Percentiles rank a stretch among this genome's conserved stretches.
Evolutionary conservation across 2,113 vertebrate species (phyloP).

Genomic region (Daphoenositta chrysoptera): DNA sequence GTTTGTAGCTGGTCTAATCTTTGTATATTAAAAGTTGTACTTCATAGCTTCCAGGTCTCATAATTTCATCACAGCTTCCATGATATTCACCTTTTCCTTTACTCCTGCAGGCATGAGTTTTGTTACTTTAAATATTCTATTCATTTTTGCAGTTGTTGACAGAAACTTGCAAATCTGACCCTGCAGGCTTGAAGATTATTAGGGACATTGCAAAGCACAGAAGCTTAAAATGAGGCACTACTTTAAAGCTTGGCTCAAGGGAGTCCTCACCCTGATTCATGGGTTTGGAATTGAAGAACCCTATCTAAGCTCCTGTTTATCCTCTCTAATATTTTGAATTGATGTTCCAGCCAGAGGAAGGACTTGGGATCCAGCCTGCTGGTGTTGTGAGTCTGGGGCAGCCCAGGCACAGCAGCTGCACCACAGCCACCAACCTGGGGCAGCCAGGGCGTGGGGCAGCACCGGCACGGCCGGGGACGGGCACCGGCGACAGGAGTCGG

Average conservation of each 20-base stretch:
- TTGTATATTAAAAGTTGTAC: not conserved
- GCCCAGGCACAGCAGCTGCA: not conserved
- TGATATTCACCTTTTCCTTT: not conserved
- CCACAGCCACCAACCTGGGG: not conserved
- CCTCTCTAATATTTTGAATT: not conserved
- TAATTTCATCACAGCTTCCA: not conserved
- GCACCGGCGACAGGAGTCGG: rapidly evolving
- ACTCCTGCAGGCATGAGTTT: not conserved
- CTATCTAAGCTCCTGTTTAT: not conserved
- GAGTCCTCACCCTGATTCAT: not conserved
- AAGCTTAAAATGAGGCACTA: not conserved
- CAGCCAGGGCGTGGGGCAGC: not conserved
- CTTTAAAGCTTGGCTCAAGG: not conserved
- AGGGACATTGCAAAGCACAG: not conserved
- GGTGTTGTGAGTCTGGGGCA: not conserved
- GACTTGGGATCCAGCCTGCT: not conserved
- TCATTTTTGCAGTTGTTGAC: not conserved
- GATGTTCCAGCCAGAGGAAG: not conserved
- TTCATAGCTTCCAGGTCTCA: not conserved
- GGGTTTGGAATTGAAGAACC: not conserved
- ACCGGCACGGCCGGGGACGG: not conserved
- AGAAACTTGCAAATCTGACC: not conserved
- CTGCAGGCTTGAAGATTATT: not conserved
- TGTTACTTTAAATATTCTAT: not conserved
- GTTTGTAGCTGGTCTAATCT: not conserved